These are phyloP conservation scores for Scelioninae gen. 2 DNA, from an alignment of 2,888 invertebrate genomes.

Conservation along the genomic window DNA sequence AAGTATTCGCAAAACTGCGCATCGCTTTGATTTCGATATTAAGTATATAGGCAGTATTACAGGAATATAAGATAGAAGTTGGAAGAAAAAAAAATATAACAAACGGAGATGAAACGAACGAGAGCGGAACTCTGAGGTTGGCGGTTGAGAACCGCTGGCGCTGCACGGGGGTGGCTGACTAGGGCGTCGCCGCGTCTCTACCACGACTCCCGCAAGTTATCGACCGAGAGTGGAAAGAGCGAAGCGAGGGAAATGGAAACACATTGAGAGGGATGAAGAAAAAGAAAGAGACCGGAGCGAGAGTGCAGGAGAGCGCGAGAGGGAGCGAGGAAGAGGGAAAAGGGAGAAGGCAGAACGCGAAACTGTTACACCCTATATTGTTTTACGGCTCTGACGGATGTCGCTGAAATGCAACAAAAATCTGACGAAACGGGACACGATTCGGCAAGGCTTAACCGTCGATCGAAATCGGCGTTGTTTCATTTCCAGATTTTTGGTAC, in stretches of 20 bases:
- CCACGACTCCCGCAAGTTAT: conserved; percentile 74
- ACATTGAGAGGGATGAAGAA: conserved; percentile 57
- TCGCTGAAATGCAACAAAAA: neutral
- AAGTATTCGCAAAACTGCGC: no score
- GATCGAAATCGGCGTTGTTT: conserved; percentile 1
- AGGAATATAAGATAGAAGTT: neutral
- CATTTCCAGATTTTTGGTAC: neutral
- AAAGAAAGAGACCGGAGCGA: conserved; percentile 40
- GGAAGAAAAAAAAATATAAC: neutral
- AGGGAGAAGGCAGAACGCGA: conserved; percentile 50
- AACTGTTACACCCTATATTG: conserved; percentile 63
- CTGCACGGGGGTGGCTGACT: conserved; percentile 69
- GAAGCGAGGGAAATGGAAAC: conserved; percentile 50
- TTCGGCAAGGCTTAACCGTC: neutral
- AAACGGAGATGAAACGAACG: neutral
- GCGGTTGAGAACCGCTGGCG: conserved; percentile 71
- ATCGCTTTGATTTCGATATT: no score
- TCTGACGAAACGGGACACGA: conserved; percentile 26
- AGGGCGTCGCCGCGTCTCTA: conserved; percentile 75
- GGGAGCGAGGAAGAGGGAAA: conserved; percentile 22
- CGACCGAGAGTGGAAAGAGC: conserved; percentile 71
- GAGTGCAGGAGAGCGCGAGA: conserved; percentile 17
- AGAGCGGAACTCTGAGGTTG: neutral
- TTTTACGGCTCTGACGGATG: conserved; percentile 46
- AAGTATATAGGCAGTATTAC: no score